Conservation (phyloP, 2,797 vertebrate species). For the Masticophis lateralis region DNA sequence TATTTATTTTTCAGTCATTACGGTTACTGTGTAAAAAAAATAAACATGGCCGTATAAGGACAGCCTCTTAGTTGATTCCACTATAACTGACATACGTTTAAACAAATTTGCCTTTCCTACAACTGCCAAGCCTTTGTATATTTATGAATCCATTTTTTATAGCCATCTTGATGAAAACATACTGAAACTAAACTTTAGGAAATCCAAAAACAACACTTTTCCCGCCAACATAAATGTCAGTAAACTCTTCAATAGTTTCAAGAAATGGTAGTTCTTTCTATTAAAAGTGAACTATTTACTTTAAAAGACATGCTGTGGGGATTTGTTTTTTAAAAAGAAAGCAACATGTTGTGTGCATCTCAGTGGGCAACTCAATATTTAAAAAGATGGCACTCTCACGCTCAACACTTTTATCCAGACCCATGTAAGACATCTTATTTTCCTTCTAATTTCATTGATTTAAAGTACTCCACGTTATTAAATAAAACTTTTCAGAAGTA, state of each 20-base stretch:
- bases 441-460: background rate
- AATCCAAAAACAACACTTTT: constrained; percentile 48
- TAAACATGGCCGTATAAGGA: constrained; percentile 38
- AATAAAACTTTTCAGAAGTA: background rate
- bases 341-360: constrained; percentile 36
- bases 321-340: constrained; percentile 29
- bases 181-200: constrained; percentile 52
- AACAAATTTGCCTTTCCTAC: constrained; percentile 57
- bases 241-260: constrained; percentile 39
- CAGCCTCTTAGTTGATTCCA: constrained; percentile 50
- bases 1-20: background rate
- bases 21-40: constrained; percentile 51
- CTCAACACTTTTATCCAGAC: background rate
- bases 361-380: background rate
- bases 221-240: constrained; percentile 47
- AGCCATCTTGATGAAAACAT: constrained; percentile 61
- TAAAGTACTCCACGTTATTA: background rate
- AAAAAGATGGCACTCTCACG: background rate
- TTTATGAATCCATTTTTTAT: constrained; percentile 61
- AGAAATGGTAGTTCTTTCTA: constrained; percentile 59
- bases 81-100: constrained; percentile 63
- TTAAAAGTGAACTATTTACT: constrained; percentile 48
- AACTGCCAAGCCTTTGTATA: constrained; percentile 67
- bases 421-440: background rate
- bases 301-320: background rate